A percentile compares a stretch with the other conserved stretches of the same genome.
Conservation (phyloP, 2,797 vertebrate genomes). For the Neosilurus mollespiculum region DNA sequence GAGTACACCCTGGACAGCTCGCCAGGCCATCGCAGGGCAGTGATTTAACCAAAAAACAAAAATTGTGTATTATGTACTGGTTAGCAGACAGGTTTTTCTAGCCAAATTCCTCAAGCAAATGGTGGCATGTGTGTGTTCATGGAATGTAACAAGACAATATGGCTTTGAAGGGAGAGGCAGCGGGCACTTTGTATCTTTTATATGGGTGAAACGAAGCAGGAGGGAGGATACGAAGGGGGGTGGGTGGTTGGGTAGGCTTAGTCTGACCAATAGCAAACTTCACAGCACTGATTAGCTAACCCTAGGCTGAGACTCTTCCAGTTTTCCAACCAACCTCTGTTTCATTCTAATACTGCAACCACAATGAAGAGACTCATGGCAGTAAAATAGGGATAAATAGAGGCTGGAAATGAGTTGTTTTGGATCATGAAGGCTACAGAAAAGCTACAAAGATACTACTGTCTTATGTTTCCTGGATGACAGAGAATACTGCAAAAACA, state of each 20-base stretch:
- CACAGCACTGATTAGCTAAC: conserved; percentile 80
- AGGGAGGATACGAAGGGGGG: conserved; percentile 68
- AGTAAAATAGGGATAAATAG: conserved; percentile 61
- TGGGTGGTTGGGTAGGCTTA: conserved; percentile 65
- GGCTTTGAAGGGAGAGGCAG: conserved; percentile 73
- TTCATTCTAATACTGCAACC: conserved; percentile 67
- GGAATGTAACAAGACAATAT: conserved; percentile 78
- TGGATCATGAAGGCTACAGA: neutral
- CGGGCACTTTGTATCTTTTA: conserved; percentile 79
- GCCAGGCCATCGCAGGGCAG: no score
- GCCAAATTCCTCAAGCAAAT: conserved; percentile 32
- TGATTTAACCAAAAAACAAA: neutral
- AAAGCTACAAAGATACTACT: neutral
- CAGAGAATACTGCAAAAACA: no score
- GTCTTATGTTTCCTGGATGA: no score
- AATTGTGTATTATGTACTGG: neutral
- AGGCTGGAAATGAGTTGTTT: conserved; percentile 65
- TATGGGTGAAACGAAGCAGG: conserved; percentile 81
- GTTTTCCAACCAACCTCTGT: conserved; percentile 67
- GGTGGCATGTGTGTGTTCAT: conserved; percentile 53
- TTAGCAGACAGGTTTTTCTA: neutral
- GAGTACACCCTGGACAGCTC: no score
- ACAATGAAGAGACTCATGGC: conserved; percentile 79
- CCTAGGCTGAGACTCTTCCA: conserved; percentile 70
- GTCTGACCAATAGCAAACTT: conserved; percentile 67